Base-by-base conservation (phyloP, 2,113 vertebrate species). In the Polypterus bichir region DNA sequence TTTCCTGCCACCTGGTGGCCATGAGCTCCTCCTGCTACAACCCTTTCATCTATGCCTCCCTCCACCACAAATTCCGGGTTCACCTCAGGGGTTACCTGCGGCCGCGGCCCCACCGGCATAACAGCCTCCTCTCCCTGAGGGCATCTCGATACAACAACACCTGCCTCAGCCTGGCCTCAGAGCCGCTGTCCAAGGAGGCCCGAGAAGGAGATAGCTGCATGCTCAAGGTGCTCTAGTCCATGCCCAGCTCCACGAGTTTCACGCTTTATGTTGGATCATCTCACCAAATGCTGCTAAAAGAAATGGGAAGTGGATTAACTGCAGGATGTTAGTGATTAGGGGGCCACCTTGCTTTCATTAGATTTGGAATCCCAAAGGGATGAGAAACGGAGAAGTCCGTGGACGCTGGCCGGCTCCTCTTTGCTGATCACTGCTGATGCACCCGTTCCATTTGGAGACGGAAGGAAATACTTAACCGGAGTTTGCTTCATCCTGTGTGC, bases 21-120 rank as follows among this genome's bases (percentile, higher is more conserved):
- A 88, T 88, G 85, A 86, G 84, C 68, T 88, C 86, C 3, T 72
- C 85, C 2, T 88, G 86, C 70, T 88, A 86, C 73, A 88, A 88
- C 69, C 86, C 86, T 5, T 88, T 88, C 72, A 88, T 88, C 76
- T 88, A 88, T 4, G 86, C 86, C 63, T 88, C 85, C 1, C 76
- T 88, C 70, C 85, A 88, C 72, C 85, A 77, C 71, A 88, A 88
- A 68, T 75, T 86, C 46, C 77, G 84, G 56, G 67, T 79, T 68
- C 84, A 83, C 62, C 71, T 88, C 51, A 71, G 62, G n/a, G 72
- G 76, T 53, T 79, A 79, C 68, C 62, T 87, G 51, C 77, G 74
- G 57, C 74, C 73, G 2, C 80, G 76, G 46, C 64, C 48, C 3
- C 66, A 49, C 4, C 2, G 4, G 61, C 62, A 53, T 49, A n/a